These are phyloP conservation scores for Trachurus trachurus DNA, from an alignment of 2,797 vertebrate species.

Conservation along the genomic window DNA sequence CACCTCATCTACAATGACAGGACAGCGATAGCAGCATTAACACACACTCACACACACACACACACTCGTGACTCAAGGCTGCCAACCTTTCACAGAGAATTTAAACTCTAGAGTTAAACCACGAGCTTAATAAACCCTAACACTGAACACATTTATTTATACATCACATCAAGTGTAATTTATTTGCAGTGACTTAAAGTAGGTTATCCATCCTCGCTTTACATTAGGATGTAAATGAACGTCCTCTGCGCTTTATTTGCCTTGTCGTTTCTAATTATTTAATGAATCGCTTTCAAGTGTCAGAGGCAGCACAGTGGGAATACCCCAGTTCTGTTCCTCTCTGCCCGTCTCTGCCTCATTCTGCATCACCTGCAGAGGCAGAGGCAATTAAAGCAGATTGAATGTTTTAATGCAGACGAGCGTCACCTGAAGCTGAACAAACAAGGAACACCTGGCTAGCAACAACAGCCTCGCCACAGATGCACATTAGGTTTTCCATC, in stretches of 20 bases:
- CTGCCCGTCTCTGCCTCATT: slow-evolving; percentile 20
- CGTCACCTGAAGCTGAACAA: slow-evolving; percentile 83
- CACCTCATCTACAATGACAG: slow-evolving; percentile 74
- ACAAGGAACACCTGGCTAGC: slow-evolving; percentile 81
- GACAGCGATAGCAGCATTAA: slow-evolving; percentile 50
- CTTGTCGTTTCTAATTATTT: slow-evolving; percentile 27
- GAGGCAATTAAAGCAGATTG: slow-evolving; percentile 69
- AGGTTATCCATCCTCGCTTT: slow-evolving; percentile 14
- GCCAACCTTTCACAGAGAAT: slow-evolving; percentile 44
- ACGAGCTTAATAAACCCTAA: slow-evolving; percentile 40
- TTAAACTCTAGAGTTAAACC: slow-evolving; percentile 55
- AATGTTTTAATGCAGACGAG: slow-evolving; percentile 79
- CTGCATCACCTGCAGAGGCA: slow-evolving; percentile 57
- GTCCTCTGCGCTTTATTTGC: slow-evolving; percentile 26
- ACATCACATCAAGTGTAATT: slow-evolving; percentile 33
- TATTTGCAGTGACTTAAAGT: slow-evolving; percentile 20
- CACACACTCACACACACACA: slow-evolving; percentile 20
- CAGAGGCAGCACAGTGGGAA: slow-evolving; percentile 10
- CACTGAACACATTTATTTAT: slow-evolving; percentile 50
- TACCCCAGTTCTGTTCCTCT: background rate
- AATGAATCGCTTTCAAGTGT: slow-evolving; percentile 21
- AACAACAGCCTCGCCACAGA: slow-evolving; percentile 68
- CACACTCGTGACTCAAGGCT: slow-evolving; percentile 46
- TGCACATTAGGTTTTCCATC: slow-evolving; percentile 42
- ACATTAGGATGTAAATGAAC: slow-evolving; percentile 3